Percentiles rank a stretch among this genome's conserved stretches.
phyloP scores from a whole-genome alignment of 2,888 invertebrate species.

The Oligia strigilis region DNA sequence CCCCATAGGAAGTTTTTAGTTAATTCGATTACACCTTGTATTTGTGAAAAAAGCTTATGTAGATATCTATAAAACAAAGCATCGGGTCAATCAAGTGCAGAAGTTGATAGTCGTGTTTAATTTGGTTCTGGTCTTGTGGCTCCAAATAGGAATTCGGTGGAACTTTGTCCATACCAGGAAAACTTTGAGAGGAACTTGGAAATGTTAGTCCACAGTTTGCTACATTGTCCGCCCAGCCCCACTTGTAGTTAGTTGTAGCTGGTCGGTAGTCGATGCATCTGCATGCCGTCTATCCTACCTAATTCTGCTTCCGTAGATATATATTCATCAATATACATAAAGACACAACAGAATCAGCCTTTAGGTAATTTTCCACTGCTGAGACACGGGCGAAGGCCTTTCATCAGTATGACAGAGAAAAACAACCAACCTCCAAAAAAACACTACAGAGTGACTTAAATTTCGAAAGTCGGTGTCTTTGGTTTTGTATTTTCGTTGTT shows the following conservation, averaged over 20 bases:
- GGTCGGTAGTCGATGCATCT: conserved; percentile 19
- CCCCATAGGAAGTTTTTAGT: no score
- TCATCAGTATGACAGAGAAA: background rate
- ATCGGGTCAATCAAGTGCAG: conserved; percentile 31
- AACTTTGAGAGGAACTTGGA: conserved; percentile 62
- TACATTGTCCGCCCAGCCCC: conserved; percentile 48
- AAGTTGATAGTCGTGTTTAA: conserved; percentile 39
- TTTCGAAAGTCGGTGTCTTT: background rate
- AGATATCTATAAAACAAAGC: background rate
- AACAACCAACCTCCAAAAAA: background rate
- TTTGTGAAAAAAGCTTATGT: no score
- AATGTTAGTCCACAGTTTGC: conserved; percentile 53
- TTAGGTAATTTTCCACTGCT: background rate
- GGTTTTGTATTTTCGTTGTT: background rate
- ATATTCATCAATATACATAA: background rate
- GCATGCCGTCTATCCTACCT: conserved; percentile 11
- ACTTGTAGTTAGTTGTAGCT: conserved; percentile 33
- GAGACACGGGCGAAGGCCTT: background rate
- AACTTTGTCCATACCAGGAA: conserved; percentile 58
- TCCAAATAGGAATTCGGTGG: conserved; percentile 51
- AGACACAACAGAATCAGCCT: background rate
- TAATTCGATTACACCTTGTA: background rate
- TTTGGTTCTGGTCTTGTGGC: conserved; percentile 48
- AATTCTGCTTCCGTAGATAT: background rate
- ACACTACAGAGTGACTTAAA: background rate